phyloP scores from a whole-genome alignment of 2,888 invertebrate genomes.

The Galeopsomyia nigrocyanea region DNA sequence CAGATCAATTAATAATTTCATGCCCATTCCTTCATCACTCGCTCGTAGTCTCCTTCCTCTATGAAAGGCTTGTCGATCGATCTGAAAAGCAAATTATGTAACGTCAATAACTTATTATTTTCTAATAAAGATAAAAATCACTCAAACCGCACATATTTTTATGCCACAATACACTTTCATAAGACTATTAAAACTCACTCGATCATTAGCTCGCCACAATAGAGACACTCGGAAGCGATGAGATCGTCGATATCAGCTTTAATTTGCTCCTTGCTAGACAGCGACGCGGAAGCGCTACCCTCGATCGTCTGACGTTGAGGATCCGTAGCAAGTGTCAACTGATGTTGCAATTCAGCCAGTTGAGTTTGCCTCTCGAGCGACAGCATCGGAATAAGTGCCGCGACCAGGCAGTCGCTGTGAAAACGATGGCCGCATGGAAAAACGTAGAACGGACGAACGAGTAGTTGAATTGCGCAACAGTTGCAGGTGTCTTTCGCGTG shows the following conservation, averaged over 20 bases:
- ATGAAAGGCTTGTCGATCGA: conserved; percentile 93
- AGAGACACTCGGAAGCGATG: conserved; percentile 91
- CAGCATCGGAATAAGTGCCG: conserved; percentile 80
- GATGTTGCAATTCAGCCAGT: conserved; percentile 76
- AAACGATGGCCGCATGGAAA: conserved; percentile 97
- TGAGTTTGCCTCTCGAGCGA: conserved; percentile 74
- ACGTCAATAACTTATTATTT: conserved; percentile 8
- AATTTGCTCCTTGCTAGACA: conserved; percentile 75
- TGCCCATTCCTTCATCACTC: conserved; percentile 88
- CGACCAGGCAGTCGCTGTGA: conserved; percentile 91
- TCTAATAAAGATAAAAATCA: not conserved
- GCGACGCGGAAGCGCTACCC: conserved; percentile 71
- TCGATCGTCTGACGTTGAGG: conserved; percentile 58
- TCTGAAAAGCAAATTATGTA: conserved; percentile 66
- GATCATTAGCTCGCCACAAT: conserved; percentile 94
- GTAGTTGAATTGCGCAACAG: conserved; percentile 84
- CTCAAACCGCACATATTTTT: not conserved
- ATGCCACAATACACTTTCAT: not conserved
- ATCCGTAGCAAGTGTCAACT: conserved; percentile 70
- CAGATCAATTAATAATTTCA: conserved; percentile 63
- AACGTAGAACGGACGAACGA: conserved; percentile 91
- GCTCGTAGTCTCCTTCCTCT: conserved; percentile 84
- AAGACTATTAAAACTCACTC: conserved; percentile 67
- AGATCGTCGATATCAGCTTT: conserved; percentile 90
- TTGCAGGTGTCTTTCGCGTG: conserved; percentile 85